Evolutionary conservation across 2,113 vertebrate genomes (phyloP).

Genomic region (Albula glossodonta): DNA sequence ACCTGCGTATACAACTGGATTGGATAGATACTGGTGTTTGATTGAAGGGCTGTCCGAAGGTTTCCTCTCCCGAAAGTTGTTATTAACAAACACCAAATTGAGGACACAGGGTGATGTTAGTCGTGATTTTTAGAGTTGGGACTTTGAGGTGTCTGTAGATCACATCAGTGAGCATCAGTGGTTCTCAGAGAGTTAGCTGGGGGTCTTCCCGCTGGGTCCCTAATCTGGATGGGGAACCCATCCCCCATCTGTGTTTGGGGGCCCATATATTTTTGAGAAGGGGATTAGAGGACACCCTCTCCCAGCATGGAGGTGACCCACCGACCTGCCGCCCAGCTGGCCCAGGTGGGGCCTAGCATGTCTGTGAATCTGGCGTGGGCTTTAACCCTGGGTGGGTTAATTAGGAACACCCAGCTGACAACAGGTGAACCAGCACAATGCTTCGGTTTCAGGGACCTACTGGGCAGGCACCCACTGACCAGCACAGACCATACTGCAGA

Average conservation of each 20-base stretch:
- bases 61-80: too few relatives aligned
- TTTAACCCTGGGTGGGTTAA: constrained; percentile 49
- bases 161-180: too few relatives aligned
- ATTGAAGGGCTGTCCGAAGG: too few relatives aligned
- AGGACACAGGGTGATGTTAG: too few relatives aligned
- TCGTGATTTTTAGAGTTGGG: too few relatives aligned
- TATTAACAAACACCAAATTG: too few relatives aligned
- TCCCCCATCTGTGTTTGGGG: constrained; percentile 52
- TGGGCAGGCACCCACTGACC: constrained; percentile 45
- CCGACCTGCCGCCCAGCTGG: constrained; percentile 43
- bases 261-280: constrained; percentile 51
- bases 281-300: constrained; percentile 60
- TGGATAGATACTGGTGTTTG: too few relatives aligned
- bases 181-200: too few relatives aligned
- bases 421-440: constrained; percentile 64
- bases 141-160: too few relatives aligned
- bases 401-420: constrained; percentile 60
- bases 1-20: too few relatives aligned
- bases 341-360: constrained; percentile 58
- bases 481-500: constrained; percentile 60
- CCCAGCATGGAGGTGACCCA: constrained; percentile 56
- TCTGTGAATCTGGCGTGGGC: constrained; percentile 47
- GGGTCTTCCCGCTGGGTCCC: constrained; percentile 43
- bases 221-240: constrained; percentile 66
- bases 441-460: constrained; percentile 50